These are phyloP conservation scores for Ctenomys sociabilis DNA, from an alignment of 2,113 vertebrate genomes.

Conservation along the genomic window DNA sequence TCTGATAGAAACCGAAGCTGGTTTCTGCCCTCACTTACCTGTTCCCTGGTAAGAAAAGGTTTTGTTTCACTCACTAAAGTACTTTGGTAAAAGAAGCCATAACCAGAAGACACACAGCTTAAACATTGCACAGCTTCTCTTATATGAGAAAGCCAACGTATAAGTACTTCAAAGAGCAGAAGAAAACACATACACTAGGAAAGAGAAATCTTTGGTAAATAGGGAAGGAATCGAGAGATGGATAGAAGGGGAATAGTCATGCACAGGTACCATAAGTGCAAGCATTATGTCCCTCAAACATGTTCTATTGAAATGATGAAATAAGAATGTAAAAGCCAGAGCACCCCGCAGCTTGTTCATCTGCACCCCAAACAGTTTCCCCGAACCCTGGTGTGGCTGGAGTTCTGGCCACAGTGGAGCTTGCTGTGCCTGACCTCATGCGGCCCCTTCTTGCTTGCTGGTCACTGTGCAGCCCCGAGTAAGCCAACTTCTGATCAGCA, in stretches of 20 bases:
- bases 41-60: neutral
- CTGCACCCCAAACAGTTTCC: neutral
- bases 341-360: neutral
- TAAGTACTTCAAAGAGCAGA: neutral
- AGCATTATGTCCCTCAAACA: neutral
- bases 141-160: neutral
- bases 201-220: neutral
- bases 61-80: neutral
- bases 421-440: no score
- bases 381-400: fast-evolving
- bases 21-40: no score
- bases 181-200: neutral
- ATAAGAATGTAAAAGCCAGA: neutral
- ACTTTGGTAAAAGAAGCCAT: neutral
- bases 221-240: neutral
- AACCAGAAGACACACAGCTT: neutral
- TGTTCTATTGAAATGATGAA: neutral
- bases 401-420: neutral
- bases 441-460: neutral
- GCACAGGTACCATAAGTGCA: neutral
- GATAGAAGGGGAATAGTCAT: neutral
- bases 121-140: neutral
- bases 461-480: neutral
- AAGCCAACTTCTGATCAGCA: neutral
- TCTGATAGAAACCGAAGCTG: fast-evolving